phyloP scores from a whole-genome alignment of 2,113 vertebrate genomes.

The Stegostoma tigrinum region DNA sequence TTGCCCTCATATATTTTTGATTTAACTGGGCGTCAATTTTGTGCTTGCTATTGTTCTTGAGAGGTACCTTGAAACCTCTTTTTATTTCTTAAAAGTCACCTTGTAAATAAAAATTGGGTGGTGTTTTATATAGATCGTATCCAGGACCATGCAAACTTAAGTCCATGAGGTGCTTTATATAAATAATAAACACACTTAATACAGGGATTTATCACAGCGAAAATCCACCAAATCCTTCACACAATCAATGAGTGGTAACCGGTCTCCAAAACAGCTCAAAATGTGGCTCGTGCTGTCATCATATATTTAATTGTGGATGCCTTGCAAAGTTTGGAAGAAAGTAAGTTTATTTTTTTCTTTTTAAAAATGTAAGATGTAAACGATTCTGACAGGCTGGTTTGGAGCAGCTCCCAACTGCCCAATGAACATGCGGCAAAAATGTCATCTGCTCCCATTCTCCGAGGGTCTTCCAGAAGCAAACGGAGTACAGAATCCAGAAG shows the following conservation, averaged over 20 bases:
- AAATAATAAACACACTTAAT: not conserved
- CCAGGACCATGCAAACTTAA: not conserved
- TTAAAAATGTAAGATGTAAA: not conserved
- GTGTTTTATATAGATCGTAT: not conserved
- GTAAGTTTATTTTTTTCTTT: not conserved
- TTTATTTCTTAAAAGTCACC: not conserved
- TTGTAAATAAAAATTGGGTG: not conserved
- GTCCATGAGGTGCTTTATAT: not conserved
- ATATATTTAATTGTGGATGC: not conserved
- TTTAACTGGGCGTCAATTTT: not conserved
- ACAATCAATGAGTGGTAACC: not conserved
- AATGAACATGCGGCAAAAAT: not conserved
- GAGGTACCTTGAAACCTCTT: not conserved
- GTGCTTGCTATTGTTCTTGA: not conserved
- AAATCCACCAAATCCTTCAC: not conserved
- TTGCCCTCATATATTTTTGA: no score
- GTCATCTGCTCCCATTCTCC: not conserved
- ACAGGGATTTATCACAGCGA: not conserved
- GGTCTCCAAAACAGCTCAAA: not conserved
- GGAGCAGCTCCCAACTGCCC: not conserved
- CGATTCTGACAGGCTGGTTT: not conserved
- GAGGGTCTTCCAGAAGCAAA: not conserved
- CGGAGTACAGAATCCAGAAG: not conserved
- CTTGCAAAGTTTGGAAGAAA: not conserved
- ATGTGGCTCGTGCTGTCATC: not conserved